Conservation (phyloP, 2,797 vertebrate genomes). For the Knipowitschia caucasica region DNA sequence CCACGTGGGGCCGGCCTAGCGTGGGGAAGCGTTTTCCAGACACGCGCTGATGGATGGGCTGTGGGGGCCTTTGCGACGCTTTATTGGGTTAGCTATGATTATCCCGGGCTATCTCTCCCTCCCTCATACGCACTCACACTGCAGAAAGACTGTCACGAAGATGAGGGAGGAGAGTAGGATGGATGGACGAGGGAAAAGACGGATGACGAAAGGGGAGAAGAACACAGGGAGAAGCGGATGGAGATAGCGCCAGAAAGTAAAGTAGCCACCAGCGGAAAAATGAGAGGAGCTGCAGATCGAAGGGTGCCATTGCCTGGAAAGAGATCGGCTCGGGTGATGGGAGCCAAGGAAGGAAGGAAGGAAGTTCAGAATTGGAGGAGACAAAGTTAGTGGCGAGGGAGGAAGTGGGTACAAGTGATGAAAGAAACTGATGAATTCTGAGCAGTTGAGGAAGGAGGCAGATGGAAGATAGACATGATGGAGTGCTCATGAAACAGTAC, state of each 20-base stretch:
- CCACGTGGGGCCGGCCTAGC: slow-evolving; percentile 73
- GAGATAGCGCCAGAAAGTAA: slow-evolving; percentile 28
- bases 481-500: slow-evolving; percentile 61
- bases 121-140: slow-evolving; percentile 26
- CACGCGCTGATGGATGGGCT: slow-evolving; percentile 93
- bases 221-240: slow-evolving; percentile 6
- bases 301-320: slow-evolving; percentile 38
- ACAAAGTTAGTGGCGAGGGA: slow-evolving; percentile 55
- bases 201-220: slow-evolving; percentile 50
- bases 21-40: slow-evolving; percentile 94
- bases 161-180: slow-evolving; percentile 46
- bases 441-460: slow-evolving; percentile 55
- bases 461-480: slow-evolving; percentile 59
- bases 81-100: slow-evolving; percentile 99
- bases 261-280: slow-evolving; percentile 30
- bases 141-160: slow-evolving; percentile 58
- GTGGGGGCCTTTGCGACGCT: slow-evolving; percentile 83
- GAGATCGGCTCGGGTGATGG: slow-evolving; percentile 55
- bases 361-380: slow-evolving; percentile 68
- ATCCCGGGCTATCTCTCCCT: slow-evolving; percentile 81
- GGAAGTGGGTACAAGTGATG: slow-evolving; percentile 51
- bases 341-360: slow-evolving; percentile 40
- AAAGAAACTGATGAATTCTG: slow-evolving; percentile 60
- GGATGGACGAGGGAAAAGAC: slow-evolving; percentile 52
- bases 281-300: slow-evolving; percentile 42